A percentile compares a stretch with the other conserved stretches of the same genome.
phyloP scores from a whole-genome alignment of 2,888 invertebrate genomes.

The Callosobruchus maculatus region DNA sequence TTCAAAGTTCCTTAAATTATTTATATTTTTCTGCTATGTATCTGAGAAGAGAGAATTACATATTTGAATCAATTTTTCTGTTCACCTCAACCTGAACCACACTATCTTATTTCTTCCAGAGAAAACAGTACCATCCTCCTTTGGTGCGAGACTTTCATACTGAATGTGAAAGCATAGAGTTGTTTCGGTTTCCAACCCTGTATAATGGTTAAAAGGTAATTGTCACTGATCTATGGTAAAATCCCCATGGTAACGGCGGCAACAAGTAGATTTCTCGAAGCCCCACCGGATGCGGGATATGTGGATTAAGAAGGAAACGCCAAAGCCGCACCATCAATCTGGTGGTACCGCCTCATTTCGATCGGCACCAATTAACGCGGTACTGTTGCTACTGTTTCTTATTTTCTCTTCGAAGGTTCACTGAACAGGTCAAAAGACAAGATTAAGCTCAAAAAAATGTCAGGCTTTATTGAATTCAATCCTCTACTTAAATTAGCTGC shows the following conservation, averaged over 20 bases:
- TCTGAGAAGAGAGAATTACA: too few species aligned
- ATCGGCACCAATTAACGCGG: conserved; percentile 19
- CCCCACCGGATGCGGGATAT: conserved; percentile 43
- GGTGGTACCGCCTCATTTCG: conserved; percentile 15
- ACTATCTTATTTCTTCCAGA: too few species aligned
- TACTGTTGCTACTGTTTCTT: conserved; percentile 12
- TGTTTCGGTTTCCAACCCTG: neutral
- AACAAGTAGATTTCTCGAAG: neutral
- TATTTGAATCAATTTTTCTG: too few species aligned
- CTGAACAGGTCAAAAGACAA: neutral
- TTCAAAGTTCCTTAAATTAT: too few species aligned
- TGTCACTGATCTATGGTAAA: neutral
- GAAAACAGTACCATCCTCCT: too few species aligned
- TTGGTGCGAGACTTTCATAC: too few species aligned
- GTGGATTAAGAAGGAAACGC: conserved; percentile 45
- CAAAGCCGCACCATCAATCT: conserved; percentile 18
- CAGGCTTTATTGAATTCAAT: too few species aligned
- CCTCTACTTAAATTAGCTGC: too few species aligned
- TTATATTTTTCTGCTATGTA: too few species aligned
- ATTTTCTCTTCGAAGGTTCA: neutral
- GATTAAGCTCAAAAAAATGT: neutral
- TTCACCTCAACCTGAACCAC: too few species aligned
- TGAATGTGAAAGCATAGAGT: neutral
- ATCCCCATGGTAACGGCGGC: neutral
- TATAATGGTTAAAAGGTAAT: neutral